Evolutionary conservation across 1,140 invertebrate genomes (phyloP).

Genomic region (Papilio machaon): DNA sequence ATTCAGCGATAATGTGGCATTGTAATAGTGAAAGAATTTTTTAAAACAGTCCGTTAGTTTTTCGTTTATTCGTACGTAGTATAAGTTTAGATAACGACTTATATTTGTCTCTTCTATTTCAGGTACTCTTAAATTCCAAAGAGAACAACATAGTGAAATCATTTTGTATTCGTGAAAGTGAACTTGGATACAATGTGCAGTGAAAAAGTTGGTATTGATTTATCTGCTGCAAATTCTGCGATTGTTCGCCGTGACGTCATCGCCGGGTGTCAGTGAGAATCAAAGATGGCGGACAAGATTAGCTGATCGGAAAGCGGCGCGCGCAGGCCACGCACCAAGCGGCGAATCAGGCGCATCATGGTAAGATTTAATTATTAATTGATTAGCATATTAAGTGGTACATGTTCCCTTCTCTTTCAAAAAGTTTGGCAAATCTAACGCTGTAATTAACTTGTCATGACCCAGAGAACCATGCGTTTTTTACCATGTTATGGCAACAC

Average conservation of each 20-base stretch:
- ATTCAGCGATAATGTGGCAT: too few relatives aligned
- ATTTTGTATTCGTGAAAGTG: conserved; percentile 20
- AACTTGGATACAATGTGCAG: conserved; percentile 44
- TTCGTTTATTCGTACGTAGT: background rate
- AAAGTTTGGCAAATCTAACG: too few relatives aligned
- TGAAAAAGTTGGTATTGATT: conserved; percentile 30
- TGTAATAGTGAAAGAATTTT: too few relatives aligned
- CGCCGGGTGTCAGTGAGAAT: conserved; percentile 55
- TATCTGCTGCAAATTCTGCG: background rate
- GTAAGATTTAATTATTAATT: conserved; percentile 45
- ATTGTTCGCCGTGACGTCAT: conserved; percentile 43
- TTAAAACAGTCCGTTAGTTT: too few relatives aligned
- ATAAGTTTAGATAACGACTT: background rate
- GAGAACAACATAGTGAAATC: background rate
- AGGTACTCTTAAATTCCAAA: background rate
- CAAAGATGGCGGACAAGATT: conserved; percentile 71
- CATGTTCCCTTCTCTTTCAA: too few relatives aligned
- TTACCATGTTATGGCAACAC: too few relatives aligned
- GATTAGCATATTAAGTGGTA: too few relatives aligned
- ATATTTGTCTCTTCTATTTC: background rate
- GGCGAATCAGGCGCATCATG: conserved; percentile 73
- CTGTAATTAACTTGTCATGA: too few relatives aligned
- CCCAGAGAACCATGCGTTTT: too few relatives aligned
- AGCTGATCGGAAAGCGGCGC: conserved; percentile 71
- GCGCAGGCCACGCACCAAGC: conserved; percentile 65